Evolutionary conservation across 2,797 vertebrate genomes (phyloP), one percentile per base, ranked within the genome.

Genomic region (Heterohyrax brucei): DNA sequence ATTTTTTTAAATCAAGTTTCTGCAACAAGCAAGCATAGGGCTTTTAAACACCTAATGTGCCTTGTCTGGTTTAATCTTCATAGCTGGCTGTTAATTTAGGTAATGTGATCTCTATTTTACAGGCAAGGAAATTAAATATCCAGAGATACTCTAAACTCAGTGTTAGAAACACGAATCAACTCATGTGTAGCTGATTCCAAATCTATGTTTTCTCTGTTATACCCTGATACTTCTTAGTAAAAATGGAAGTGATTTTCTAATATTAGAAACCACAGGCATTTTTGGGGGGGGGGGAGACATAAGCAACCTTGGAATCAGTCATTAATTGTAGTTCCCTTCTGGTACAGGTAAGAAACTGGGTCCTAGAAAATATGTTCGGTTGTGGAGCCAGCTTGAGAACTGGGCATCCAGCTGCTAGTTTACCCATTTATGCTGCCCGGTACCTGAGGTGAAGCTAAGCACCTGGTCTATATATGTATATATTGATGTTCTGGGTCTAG

Each of bases 181-280:
- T 24, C 28, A 39, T 64, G 26, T 89, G 48, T 48, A 3, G 76
- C 44, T 87, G 91, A 85, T 50, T 77, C 28, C 28, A 75, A 82
- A 76, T 33, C 64, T 30, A 1, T 78, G 19, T 50, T 78, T 86
- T 68, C 33, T 22, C 28, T 59, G 6, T 85, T 68, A 44, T 0
- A 50, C 13, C 12, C 21, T 68, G 14, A 16, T 76, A 62, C 28
- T 30, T 94, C 50, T 80, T 39, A 77, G 22, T 72, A 70, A 76
- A 78, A 81, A 28, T 7, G 16, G 22, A 92, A 88, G 24, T 81
- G 66, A 81, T 5, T 66, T 79, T 89, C 9, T 76, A 79, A 91
- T 39, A 77, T 48, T 91, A 53, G 70, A 44, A 39, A 81, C 68
- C 68, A 26, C n/a, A 46, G 93, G 28, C 46, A 87, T 79, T 93